Evolutionary conservation across 2,113 vertebrate genomes (phyloP), one percentile per base, ranked within the genome.

Genomic region (Ptyas mucosa): DNA sequence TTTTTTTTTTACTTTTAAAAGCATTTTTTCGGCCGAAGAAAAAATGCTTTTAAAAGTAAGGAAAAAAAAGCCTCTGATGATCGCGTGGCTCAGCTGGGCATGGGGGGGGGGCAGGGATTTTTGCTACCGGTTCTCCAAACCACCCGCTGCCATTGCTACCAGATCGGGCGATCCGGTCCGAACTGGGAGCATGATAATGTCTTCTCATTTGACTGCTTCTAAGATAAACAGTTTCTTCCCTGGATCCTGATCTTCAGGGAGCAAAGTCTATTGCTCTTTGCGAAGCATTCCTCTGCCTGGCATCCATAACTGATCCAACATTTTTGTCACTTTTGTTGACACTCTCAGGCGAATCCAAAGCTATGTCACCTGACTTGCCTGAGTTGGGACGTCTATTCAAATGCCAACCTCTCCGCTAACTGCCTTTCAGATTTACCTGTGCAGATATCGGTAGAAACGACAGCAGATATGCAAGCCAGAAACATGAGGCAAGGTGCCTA

Each of bases 361-460:
- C 21, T 53, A 88, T 2, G 29, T 75, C 39, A 26, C 39, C 54
- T 14, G 29, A 15, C 81, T 26, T 69, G 0, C 0, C 23, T 88
- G 12, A 92, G 54, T 93, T 93, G 29, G 0, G 0, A 39, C 54
- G 39, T 53, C 20, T 1, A 75, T 92, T 88, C 20, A 39, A 46
- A 21, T 12, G 46, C 91, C 49, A 88, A 64, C 3, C 1, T 87
- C 89, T 96, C 26, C 58, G 21, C 69, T 92, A 21, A 89, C 92
- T 24, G 1, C 64, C 0, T 94, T 93, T 14, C 94, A 98, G 98
- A 98, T 91, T 96, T 99, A 52, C 98, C 99, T 1, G 98, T 99
- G 93, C 98, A 99, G 91, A 99, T 99, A 90, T 99, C 99, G 0
- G 98, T 99, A 94, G 98, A 98, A 97, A 99, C 99, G 0, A 98